Evolutionary conservation across 2,113 vertebrate species (phyloP).

Genomic region (Cyanistes caeruleus): DNA sequence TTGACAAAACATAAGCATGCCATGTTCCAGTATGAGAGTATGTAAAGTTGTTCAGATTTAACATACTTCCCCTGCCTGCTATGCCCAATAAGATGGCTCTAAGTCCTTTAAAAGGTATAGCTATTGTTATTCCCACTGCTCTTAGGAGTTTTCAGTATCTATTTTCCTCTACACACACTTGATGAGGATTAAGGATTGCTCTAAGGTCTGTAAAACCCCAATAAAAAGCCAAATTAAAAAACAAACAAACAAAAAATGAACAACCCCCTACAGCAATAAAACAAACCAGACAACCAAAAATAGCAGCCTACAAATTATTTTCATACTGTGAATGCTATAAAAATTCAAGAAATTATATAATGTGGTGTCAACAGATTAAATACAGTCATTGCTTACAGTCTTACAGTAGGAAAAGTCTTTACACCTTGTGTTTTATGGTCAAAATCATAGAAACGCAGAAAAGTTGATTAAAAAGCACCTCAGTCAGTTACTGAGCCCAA

Average conservation of each 20-base stretch:
- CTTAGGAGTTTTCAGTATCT: not conserved
- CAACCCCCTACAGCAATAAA: not conserved
- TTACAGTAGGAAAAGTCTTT: not conserved
- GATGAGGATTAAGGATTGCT: not conserved
- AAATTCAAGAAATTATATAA: not conserved
- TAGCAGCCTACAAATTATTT: not conserved
- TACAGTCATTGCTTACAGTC: not conserved
- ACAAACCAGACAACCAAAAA: not conserved
- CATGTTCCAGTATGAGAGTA: not conserved
- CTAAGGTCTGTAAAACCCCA: not conserved
- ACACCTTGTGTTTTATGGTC: not conserved
- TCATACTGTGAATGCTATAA: not conserved
- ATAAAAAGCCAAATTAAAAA: not conserved
- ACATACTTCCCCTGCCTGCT: fast-evolving
- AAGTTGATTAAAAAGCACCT: not conserved
- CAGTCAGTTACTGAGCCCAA: not conserved
- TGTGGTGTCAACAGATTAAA: not conserved
- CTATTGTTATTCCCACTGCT: not conserved
- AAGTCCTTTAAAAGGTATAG: not conserved
- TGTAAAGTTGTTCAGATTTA: not conserved
- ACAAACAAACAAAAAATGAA: not conserved
- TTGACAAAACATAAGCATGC: not conserved
- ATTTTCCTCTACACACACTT: not conserved
- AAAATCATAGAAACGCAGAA: not conserved
- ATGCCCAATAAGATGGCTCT: not conserved